Base-by-base conservation (phyloP, 2,888 invertebrate species). In the Cheiracanthium punctorium region DNA sequence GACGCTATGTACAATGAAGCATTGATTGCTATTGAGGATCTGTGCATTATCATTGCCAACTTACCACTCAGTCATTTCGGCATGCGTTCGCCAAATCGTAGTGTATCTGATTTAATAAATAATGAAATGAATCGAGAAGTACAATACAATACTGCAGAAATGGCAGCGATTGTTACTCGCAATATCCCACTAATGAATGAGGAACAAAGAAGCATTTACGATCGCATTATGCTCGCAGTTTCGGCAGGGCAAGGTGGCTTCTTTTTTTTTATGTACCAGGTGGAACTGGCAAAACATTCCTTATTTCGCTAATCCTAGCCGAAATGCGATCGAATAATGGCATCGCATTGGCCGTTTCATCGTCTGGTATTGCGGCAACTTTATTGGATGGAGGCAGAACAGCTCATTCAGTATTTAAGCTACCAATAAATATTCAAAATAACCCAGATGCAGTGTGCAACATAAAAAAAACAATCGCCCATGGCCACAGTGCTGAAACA, bases 1-100 rank as follows among this genome's bases (percentile, higher is more conserved):
- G 75, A 75, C 65, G 75, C 4, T 17, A 75, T 75, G 75, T 65
- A 75, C 75, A 75, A 75, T 75, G 75, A 75, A 75, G 75, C 75
- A 75, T 75, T 75, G 75, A 75, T 75, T 75, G 75, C 75, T 75
- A 75, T 65, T n/a, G 75, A 75, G 64, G 75, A 75, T 64, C 37
- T 75, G 64, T 75, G 75, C 75, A 64, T 75, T 65, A 29, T 65
- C 65, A 75, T 75, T 75, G 41, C 75, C 17, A 75, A 65, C 29
- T n/a, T n/a, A n/a, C n/a, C n/a, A n/a, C n/a, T n/a, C n/a, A n/a
- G n/a, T n/a, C n/a, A n/a, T n/a, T n/a, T n/a, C n/a, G n/a, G n/a
- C n/a, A n/a, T n/a, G n/a, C n/a, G n/a, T n/a, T n/a, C n/a, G n/a
- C n/a, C n/a, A n/a, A n/a, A n/a, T n/a, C n/a, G n/a, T n/a, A n/a